Conservation (phyloP, 2,797 vertebrate genomes). For the Dermochelys coriacea region DNA sequence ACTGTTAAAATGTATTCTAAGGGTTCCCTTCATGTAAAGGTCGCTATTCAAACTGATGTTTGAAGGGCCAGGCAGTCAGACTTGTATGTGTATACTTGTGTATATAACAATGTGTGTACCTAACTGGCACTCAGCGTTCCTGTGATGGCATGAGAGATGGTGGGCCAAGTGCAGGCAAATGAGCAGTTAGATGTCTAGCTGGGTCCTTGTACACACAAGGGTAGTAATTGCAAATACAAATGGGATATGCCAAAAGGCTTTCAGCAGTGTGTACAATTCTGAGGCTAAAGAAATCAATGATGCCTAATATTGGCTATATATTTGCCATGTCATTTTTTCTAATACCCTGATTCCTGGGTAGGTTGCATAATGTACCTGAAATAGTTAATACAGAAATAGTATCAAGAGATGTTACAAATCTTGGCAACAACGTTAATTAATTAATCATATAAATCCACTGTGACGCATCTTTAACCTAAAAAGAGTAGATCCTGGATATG, state of each 20-base stretch:
- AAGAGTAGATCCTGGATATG: conserved; percentile 3
- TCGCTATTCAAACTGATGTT: not conserved
- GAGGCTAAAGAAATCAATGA: not conserved
- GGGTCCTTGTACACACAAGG: not conserved
- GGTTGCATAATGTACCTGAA: not conserved
- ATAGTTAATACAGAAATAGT: conserved; percentile 47
- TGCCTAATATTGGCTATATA: fast-evolving
- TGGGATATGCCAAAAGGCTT: not conserved
- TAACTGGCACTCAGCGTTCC: not conserved
- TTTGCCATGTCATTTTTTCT: not conserved
- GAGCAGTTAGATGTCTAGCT: not conserved
- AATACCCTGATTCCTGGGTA: not conserved
- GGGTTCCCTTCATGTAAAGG: not conserved
- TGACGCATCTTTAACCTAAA: not conserved
- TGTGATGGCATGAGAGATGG: not conserved
- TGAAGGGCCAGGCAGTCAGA: not conserved
- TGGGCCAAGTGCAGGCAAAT: not conserved
- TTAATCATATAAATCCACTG: conserved; percentile 13
- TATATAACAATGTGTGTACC: not conserved
- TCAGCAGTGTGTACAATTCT: not conserved
- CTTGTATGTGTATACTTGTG: not conserved
- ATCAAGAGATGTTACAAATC: conserved; percentile 30
- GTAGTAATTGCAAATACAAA: not conserved
- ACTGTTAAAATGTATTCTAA: not conserved
- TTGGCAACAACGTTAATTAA: conserved; percentile 53